A percentile compares a stretch with the other conserved stretches of the same genome.
Conservation (phyloP, 2,888 invertebrate genomes). For the Lymantria dispar region DNA sequence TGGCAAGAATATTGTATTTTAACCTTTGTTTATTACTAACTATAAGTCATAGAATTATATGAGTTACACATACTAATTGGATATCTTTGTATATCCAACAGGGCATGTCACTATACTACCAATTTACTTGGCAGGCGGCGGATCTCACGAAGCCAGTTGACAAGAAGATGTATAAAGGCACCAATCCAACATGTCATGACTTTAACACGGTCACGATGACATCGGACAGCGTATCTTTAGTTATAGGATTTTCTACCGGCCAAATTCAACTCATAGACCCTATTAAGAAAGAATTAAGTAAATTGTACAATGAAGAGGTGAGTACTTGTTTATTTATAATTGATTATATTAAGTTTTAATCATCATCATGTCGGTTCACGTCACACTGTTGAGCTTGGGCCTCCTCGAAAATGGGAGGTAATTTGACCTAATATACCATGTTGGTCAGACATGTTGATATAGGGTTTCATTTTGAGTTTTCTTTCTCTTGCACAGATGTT, state of each 20-base stretch:
- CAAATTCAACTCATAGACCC: constrained; percentile 99
- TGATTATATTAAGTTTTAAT: not conserved
- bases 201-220: constrained; percentile 94
- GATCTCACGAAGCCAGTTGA: constrained; percentile 98
- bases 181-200: constrained; percentile 99
- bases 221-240: constrained; percentile 91
- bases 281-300: constrained; percentile 96
- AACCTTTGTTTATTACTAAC: not conserved
- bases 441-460: no score
- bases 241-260: constrained; percentile 99
- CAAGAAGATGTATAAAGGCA: constrained; percentile 99
- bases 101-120: constrained; percentile 26
- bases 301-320: constrained; percentile 99
- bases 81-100: constrained; percentile 23
- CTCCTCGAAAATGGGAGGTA: no score
- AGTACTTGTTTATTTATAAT: constrained; percentile 41
- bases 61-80: constrained; percentile 6
- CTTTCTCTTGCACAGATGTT: no score
- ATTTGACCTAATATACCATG: no score
- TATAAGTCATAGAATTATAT: not conserved
- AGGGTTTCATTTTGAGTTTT: no score
- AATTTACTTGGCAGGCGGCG: constrained; percentile 85
- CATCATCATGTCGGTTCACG: no score
- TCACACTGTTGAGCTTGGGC: no score
- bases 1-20: no score